These are phyloP conservation scores for Botia kubotai DNA, from an alignment of 2,797 vertebrate genomes.

Conservation along the genomic window DNA sequence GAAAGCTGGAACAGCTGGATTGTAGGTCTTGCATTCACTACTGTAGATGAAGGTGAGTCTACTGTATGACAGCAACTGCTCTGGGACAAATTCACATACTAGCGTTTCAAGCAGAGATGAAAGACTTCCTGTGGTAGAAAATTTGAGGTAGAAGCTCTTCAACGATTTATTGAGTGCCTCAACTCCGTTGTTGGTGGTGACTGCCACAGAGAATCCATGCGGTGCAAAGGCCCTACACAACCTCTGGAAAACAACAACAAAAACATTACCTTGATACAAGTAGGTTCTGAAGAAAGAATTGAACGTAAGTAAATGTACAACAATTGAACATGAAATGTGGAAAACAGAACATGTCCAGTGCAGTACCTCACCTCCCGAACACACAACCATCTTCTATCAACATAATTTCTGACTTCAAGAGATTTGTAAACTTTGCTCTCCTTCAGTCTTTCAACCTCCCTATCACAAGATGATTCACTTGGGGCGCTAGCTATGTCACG, in stretches of 20 bases:
- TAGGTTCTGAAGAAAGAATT: background rate
- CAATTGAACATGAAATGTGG: constrained; percentile 7
- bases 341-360: constrained; percentile 9
- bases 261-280: background rate
- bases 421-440: constrained; percentile 19
- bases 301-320: constrained; percentile 7
- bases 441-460: constrained; percentile 17
- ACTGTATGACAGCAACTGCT: constrained; percentile 11
- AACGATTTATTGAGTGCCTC: constrained; percentile 13
- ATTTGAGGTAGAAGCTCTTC: constrained; percentile 26
- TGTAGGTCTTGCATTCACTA: constrained; percentile 12
- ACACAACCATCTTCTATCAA: constrained; percentile 17
- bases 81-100: constrained; percentile 13
- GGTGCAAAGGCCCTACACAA: constrained; percentile 9
- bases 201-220: constrained; percentile 1
- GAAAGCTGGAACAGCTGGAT: background rate
- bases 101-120: constrained; percentile 10
- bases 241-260: background rate
- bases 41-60: constrained; percentile 14
- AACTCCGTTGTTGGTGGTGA: constrained; percentile 12
- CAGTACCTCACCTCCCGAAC: background rate
- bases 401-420: constrained; percentile 5
- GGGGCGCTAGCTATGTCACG: background rate
- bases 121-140: constrained; percentile 8
- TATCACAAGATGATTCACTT: background rate